phyloP scores from a whole-genome alignment of 2,797 vertebrate genomes.

The Darevskia mixta region DNA sequence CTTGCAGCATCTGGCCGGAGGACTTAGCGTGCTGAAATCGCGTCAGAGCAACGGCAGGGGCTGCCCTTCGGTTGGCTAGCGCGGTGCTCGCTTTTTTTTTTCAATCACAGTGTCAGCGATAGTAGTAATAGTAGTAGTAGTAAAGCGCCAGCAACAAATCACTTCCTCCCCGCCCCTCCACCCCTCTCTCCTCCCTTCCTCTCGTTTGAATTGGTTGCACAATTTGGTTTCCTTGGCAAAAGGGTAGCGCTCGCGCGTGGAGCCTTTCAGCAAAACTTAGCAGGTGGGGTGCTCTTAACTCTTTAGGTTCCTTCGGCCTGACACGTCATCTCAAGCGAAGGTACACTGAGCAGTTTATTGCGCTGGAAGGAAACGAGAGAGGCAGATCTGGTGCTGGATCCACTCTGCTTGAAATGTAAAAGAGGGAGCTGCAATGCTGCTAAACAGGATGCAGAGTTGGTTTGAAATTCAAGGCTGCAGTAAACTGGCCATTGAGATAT shows the following conservation, averaged over 20 bases:
- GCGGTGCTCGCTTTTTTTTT: constrained; percentile 58
- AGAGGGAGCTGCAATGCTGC: not conserved
- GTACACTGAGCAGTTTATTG: constrained; percentile 22
- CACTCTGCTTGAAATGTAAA: not conserved
- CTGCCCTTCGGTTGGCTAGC: constrained; percentile 32
- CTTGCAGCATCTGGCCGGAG: constrained; percentile 7
- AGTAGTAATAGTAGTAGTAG: not conserved
- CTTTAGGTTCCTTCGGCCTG: constrained; percentile 47
- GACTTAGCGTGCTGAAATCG: constrained; percentile 24
- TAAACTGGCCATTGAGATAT: not conserved
- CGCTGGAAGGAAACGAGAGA: not conserved
- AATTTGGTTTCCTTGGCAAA: constrained; percentile 68
- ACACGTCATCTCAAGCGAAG: constrained; percentile 4
- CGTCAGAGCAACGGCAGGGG: constrained; percentile 70
- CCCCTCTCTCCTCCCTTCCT: constrained; percentile 4
- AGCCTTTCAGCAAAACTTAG: constrained; percentile 48
- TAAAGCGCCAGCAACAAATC: constrained; percentile 64
- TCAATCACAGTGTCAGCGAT: constrained; percentile 60
- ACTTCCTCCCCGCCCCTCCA: constrained; percentile 72
- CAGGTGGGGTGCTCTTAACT: constrained; percentile 59
- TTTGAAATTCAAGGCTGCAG: not conserved
- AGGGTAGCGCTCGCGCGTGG: constrained; percentile 53
- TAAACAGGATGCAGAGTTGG: not conserved
- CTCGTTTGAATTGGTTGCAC: constrained; percentile 56
- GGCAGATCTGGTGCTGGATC: not conserved